Conservation (phyloP, 2,797 vertebrate genomes). For the Megaceryle alcyon region DNA sequence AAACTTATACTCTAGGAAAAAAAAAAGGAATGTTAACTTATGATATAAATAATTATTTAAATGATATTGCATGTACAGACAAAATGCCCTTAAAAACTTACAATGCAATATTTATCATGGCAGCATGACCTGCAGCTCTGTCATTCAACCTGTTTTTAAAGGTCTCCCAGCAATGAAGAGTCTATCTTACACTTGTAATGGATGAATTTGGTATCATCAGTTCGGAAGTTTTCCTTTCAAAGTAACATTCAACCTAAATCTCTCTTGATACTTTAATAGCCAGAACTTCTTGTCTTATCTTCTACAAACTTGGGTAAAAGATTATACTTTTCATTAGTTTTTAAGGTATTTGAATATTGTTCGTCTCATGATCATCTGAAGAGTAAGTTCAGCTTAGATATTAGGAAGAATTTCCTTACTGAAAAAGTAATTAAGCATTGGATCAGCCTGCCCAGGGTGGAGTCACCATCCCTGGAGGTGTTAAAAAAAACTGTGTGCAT, state of each 20-base stretch:
- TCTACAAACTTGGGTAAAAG: neutral
- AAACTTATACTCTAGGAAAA: neutral
- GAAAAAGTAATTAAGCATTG: no score
- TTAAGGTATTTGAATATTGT: neutral
- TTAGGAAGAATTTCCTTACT: no score
- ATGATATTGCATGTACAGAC: neutral
- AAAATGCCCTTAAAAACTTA: neutral
- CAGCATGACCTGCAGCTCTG: neutral
- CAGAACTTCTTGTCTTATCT: neutral
- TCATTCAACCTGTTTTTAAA: neutral
- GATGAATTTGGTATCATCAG: neutral
- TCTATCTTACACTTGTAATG: neutral
- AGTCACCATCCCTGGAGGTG: no score
- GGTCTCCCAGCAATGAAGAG: neutral
- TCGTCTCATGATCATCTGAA: neutral
- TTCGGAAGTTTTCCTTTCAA: neutral
- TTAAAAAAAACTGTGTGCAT: no score
- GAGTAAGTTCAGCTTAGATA: neutral
- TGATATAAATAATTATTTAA: neutral
- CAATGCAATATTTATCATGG: neutral
- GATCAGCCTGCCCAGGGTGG: no score
- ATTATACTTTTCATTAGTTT: neutral
- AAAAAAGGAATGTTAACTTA: neutral
- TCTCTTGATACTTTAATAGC: neutral
- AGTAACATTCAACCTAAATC: neutral